Conservation (phyloP, 2,113 vertebrate species). For the Dunckerocampus dactyliophorus region DNA sequence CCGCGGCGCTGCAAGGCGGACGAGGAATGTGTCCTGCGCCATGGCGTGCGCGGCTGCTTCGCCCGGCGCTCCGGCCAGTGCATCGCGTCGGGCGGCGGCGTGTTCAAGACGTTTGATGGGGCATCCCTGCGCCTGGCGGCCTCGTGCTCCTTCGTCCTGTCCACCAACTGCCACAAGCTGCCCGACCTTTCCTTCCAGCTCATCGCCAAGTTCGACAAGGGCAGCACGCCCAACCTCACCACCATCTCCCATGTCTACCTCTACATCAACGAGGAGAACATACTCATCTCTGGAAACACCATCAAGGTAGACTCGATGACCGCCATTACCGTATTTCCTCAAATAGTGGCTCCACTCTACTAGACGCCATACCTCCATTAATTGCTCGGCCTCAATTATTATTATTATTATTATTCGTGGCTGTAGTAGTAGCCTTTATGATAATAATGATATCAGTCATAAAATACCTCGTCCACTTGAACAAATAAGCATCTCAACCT, state of each 20-base stretch:
- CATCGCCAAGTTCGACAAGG: constrained; percentile 97
- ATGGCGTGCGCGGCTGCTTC: constrained; percentile 87
- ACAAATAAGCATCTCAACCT: too few relatives aligned
- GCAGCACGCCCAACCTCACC: constrained; percentile 94
- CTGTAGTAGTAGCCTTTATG: too few relatives aligned
- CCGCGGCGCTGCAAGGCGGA: constrained; percentile 90
- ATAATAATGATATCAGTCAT: too few relatives aligned
- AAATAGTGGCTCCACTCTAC: neutral
- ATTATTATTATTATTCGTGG: too few relatives aligned
- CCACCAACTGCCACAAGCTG: constrained; percentile 97
- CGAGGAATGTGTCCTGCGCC: constrained; percentile 84
- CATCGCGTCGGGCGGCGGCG: constrained; percentile 85
- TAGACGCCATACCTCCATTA: too few relatives aligned
- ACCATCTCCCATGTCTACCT: constrained; percentile 94
- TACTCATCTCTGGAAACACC: constrained; percentile 90
- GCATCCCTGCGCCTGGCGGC: constrained; percentile 93
- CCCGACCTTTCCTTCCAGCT: constrained; percentile 97
- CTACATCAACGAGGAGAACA: constrained; percentile 97
- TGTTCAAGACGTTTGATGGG: constrained; percentile 94
- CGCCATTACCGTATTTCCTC: neutral
- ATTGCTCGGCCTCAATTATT: too few relatives aligned
- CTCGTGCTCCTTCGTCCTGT: constrained; percentile 95
- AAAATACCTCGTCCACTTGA: too few relatives aligned
- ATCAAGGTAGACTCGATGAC: constrained; percentile 79
- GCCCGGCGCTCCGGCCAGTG: constrained; percentile 86